Base-by-base conservation (phyloP, 64 coral and sea anemone species). In the Montipora capricornis region DNA sequence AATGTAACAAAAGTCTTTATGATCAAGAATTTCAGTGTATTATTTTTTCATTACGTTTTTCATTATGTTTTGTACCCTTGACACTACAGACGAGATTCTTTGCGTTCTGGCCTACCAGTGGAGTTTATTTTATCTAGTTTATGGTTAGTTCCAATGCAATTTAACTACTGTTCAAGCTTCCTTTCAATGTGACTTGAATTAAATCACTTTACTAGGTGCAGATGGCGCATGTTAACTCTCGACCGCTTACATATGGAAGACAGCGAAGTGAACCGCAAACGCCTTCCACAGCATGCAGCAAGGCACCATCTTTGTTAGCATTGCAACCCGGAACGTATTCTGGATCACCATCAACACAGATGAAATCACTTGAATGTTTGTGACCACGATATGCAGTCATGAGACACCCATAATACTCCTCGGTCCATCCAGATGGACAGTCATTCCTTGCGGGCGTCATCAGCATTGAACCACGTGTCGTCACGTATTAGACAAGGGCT, bases 361-460 rank as follows among this genome's bases (percentile, higher is more conserved):
- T 76, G 79, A 51, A 91, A 2, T 87, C 61, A 29, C 55, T 55
- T 11, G 92, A 74, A 55, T 80, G 92, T 44, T 19, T 5, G 51
- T 93, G 92, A 53, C 13, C 45, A 20, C 59, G 14, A 71, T 62
- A 47, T 68, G 13, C 80, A 16, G 70, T 59, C 80, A 83, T 76
- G 6, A 90, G 44, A 60, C 77, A 92, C 47, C 90, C 90, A 59
- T 83, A 44, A 61, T 92, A 92, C 51, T 86, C 90, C 20, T 74
- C 8, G 80, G 64, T 76, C 90, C 90, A 92, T 92, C 90, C 81
- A 16, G 81, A 51, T 13, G 71, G 71, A 83, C 90, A 92, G 68
- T 92, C 90, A 59, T 92, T 82, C 14, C 78, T 92, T 7, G 71
- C 90, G 49, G 90, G 90, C n/a, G 77, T 85, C 81, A 92, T 92